These are phyloP conservation scores for Cremastinae sp. DNA, from an alignment of 2,888 invertebrate species.

Conservation along the genomic window DNA sequence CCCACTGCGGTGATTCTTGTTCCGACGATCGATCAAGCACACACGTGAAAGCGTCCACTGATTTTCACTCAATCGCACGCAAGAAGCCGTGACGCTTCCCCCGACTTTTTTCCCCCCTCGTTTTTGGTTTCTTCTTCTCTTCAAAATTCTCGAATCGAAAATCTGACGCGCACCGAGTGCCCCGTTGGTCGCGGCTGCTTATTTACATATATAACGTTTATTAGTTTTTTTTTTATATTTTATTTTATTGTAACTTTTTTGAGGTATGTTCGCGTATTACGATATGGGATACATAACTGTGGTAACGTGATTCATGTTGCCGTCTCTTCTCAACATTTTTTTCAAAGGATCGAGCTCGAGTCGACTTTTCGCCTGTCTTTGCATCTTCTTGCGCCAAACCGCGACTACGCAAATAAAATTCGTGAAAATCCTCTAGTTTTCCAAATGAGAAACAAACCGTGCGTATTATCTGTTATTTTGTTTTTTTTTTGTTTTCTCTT, in stretches of 20 bases:
- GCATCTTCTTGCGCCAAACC: conserved; percentile 4
- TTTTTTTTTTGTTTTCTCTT: conserved; percentile 9
- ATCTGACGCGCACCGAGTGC: conserved; percentile 36
- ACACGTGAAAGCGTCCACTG: no score
- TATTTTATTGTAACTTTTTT: conserved; percentile 43
- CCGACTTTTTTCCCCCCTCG: not conserved
- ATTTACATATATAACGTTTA: conserved; percentile 63
- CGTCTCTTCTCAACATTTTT: conserved; percentile 35
- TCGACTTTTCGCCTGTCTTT: conserved; percentile 5
- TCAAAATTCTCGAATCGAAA: not conserved
- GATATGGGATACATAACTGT: conserved; percentile 69
- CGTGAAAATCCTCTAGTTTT: no score
- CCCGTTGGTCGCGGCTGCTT: conserved; percentile 53
- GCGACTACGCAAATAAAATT: conserved; percentile 40
- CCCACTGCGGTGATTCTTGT: conserved; percentile 7
- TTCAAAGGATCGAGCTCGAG: conserved; percentile 38
- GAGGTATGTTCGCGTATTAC: conserved; percentile 73
- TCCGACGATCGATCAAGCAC: no score
- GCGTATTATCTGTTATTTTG: conserved; percentile 1
- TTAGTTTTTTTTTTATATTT: conserved; percentile 14
- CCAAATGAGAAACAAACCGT: conserved; percentile 3
- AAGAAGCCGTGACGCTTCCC: not conserved
- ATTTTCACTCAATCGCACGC: not conserved
- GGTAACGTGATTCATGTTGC: conserved; percentile 54
- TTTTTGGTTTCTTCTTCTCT: not conserved